phyloP scores from a whole-genome alignment of 1,140 invertebrate species.

The Rhysida immarginata region DNA sequence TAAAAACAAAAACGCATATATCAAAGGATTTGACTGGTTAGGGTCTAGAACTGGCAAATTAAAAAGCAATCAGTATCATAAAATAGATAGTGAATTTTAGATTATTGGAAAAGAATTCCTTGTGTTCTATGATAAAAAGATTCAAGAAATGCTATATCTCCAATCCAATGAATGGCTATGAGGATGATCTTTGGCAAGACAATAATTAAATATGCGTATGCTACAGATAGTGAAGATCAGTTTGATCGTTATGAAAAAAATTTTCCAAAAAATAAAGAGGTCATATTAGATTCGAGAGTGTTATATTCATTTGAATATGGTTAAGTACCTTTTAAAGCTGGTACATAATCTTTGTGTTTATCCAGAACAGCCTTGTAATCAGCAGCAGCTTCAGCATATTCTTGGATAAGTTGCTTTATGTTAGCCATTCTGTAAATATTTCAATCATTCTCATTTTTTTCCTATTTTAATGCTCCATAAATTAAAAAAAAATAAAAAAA shows the following conservation, averaged over 20 bases:
- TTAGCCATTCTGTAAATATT: slow-evolving; percentile 41
- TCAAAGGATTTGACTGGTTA: too few relatives aligned
- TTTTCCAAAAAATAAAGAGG: slow-evolving; percentile 48
- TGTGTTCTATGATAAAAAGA: too few relatives aligned
- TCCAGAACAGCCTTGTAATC: slow-evolving; percentile 51
- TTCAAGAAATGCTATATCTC: neutral
- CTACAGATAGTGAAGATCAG: slow-evolving; percentile 24
- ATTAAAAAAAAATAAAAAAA: too few relatives aligned
- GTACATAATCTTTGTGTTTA: slow-evolving; percentile 44
- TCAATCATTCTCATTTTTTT: too few relatives aligned
- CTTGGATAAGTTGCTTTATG: slow-evolving; percentile 54
- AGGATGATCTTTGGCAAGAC: too few relatives aligned
- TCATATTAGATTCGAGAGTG: slow-evolving; percentile 46
- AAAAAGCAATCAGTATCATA: too few relatives aligned
- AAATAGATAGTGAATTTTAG: neutral
- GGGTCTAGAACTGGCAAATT: too few relatives aligned
- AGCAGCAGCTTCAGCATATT: slow-evolving; percentile 49
- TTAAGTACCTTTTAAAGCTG: slow-evolving; percentile 51
- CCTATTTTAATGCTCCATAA: too few relatives aligned
- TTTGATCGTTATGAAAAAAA: slow-evolving; percentile 41
- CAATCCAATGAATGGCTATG: neutral
- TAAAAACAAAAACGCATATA: too few relatives aligned
- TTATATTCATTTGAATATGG: slow-evolving; percentile 8
- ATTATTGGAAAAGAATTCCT: neutral
- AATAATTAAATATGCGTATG: too few relatives aligned